Evolutionary conservation across 2,113 vertebrate species (phyloP), one percentile per base, ranked within the genome.

Genomic region (Camelus bactrianus): DNA sequence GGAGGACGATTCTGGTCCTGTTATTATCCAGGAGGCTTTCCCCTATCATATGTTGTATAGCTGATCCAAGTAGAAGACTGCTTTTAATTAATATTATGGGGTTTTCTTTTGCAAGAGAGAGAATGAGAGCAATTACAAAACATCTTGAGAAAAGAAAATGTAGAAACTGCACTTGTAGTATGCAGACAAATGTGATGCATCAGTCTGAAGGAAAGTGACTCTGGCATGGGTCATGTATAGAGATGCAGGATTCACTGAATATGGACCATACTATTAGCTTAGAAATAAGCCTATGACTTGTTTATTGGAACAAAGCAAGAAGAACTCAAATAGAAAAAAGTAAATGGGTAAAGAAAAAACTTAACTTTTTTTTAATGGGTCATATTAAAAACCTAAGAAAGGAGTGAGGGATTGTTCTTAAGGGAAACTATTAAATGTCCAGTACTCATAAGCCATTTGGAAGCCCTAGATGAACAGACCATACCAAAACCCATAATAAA

Each of bases 131-230:
- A 79, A 95, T 96, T 96, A 94, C 38, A 70, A 83, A 95, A 94
- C 91, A 97, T 95, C 88, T 95, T 24, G 84, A 92, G 46, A 81
- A 96, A 93, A 35, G 14, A 86, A 91, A 96, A 67, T 64, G 38
- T 32, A 89, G 14, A 89, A 52, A 22, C 16, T 56, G 32, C 12
- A 56, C 14, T 3, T 17, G 12, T 16, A 73, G 35, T 13, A 42
- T 54, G 42, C 56, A 52, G 48, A 38, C 58, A 52, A 73, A 95
- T 56, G 9, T 48, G 8, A 32, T 58, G 3, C 26, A 3, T 42
- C 1, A 10, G 2, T 5, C 10, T n/a, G 15, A 64, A 6, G 17
- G 10, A 35, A 56, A 79, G 42, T 38, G 67, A 46, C 14, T 35
- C 30, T n/a, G 4, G 0, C 14, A 13, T 9, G 65, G 46, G 26